These are phyloP conservation scores for Coelopa pilipes DNA, from an alignment of 2,888 invertebrate genomes.

Conservation along the genomic window DNA sequence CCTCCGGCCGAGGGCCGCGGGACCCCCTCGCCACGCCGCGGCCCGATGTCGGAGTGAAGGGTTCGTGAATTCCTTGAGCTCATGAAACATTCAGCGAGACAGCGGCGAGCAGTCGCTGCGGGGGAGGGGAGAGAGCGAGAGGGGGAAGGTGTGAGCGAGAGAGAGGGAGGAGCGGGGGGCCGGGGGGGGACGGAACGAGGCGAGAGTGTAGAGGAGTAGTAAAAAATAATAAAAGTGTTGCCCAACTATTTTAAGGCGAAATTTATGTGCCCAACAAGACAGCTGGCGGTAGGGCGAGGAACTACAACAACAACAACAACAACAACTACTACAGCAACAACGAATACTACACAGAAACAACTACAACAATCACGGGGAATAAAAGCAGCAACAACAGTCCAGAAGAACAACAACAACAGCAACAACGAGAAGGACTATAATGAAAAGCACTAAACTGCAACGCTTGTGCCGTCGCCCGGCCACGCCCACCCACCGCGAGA, in stretches of 20 bases:
- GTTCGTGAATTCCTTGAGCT: conserved; percentile 24
- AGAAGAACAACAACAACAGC: too few relatives aligned
- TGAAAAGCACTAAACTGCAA: neutral
- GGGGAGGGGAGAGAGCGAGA: too few relatives aligned
- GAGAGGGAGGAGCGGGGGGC: too few relatives aligned
- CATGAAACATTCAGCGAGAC: conserved; percentile 33
- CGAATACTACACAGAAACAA: neutral
- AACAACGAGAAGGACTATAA: neutral
- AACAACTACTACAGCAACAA: neutral
- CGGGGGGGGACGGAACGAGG: too few relatives aligned
- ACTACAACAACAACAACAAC: too few relatives aligned
- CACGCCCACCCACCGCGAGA: neutral
- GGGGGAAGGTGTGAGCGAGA: too few relatives aligned
- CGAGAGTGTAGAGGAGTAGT: neutral
- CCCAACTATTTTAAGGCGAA: conserved; percentile 34
- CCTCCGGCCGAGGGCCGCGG: neutral
- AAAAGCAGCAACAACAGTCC: too few relatives aligned
- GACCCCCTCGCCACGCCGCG: neutral
- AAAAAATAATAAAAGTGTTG: conserved; percentile 36
- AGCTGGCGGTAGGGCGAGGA: too few relatives aligned
- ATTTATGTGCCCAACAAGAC: conserved; percentile 31
- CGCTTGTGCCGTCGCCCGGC: neutral
- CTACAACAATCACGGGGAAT: neutral
- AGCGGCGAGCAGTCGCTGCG: neutral
- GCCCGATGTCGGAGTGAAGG: conserved; percentile 35